Evolutionary conservation across 1,140 invertebrate species (phyloP).

Genomic region (Drusus annulatus): DNA sequence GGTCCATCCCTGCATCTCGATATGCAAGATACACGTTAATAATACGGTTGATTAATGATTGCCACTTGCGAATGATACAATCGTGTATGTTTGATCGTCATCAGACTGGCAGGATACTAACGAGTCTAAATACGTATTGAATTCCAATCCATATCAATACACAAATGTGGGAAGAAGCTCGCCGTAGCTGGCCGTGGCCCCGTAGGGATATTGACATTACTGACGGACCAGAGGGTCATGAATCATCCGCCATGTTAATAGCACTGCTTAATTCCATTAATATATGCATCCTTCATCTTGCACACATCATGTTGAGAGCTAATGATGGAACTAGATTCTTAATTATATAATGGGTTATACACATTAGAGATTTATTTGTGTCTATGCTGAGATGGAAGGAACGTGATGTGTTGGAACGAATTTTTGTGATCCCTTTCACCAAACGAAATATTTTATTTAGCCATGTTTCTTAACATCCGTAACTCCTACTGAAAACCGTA

Average conservation of each 20-base stretch:
- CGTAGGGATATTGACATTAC: background rate
- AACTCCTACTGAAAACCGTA: too few species aligned
- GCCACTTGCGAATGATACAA: slow-evolving; percentile 41
- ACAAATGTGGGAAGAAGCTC: slow-evolving; percentile 30
- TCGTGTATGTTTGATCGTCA: slow-evolving; percentile 34
- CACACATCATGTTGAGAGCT: too few species aligned
- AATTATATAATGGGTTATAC: too few species aligned
- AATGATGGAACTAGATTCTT: too few species aligned
- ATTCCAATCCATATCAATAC: slow-evolving; percentile 29
- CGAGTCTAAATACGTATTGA: slow-evolving; percentile 36
- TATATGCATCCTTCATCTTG: slow-evolving; percentile 2
- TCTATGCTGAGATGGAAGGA: too few species aligned
- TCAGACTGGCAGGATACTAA: slow-evolving; percentile 16
- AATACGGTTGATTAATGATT: slow-evolving; percentile 42
- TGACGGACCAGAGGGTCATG: slow-evolving; percentile 1
- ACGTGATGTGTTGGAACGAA: too few species aligned
- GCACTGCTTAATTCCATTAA: slow-evolving; percentile 32
- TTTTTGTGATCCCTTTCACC: too few species aligned
- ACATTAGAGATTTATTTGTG: too few species aligned
- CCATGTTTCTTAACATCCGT: too few species aligned
- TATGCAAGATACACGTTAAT: slow-evolving; percentile 37
- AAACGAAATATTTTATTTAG: too few species aligned
- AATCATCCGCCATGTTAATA: slow-evolving; percentile 36
- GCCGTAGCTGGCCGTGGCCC: background rate
- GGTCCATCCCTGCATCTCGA: background rate